Base-by-base conservation (phyloP, 2,113 vertebrate species). In the Sinosuthora webbiana region DNA sequence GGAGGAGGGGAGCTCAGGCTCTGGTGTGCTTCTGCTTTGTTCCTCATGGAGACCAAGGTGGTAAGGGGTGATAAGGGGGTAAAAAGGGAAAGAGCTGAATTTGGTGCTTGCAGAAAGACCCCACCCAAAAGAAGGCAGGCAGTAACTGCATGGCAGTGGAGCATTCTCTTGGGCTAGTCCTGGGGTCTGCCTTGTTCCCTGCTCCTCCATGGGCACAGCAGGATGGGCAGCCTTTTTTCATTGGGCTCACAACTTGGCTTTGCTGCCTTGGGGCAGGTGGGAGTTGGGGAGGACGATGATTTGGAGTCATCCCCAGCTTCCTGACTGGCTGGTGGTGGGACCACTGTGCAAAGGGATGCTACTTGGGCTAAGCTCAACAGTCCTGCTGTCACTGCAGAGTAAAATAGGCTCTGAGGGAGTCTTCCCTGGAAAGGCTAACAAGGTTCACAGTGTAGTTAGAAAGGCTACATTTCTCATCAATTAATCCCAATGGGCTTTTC, bases 1-100 rank as follows among this genome's bases (percentile, higher is more conserved):
- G 67, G 79, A 91, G 86, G 93, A 95, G 83, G 83, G 86, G 73
- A 92, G 45, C 57, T 15, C 8, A 7, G 57, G 76, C 94, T 78
- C 60, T 18, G 15, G 39, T 83, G 22, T 4, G n/a, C 59, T 45
- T 83, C 64, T 2, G 19, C 17, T 60, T 79, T 89, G 65, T 83
- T 82, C 77, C 42, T 19, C 44, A 7, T 11, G 28, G 47, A 74
- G 33, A 71, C 31, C 47, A 35, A 80, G 22, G 78, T 64, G 55
- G 39, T 18, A 23, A 64, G 63, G 49, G 30, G 27, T 0, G 2
- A 60, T 1, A 9, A 37, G 9, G 3, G 15, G 44, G 37, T 7
- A 28, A 65, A 49, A 70, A 52, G 59, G 68, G 31, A 63, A 68
- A 47, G 52, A 6, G 22, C 57, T 88, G 64, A 60, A 89, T 78